Evolutionary conservation across 1,140 invertebrate species (phyloP).

Genomic region (Solen grandis): DNA sequence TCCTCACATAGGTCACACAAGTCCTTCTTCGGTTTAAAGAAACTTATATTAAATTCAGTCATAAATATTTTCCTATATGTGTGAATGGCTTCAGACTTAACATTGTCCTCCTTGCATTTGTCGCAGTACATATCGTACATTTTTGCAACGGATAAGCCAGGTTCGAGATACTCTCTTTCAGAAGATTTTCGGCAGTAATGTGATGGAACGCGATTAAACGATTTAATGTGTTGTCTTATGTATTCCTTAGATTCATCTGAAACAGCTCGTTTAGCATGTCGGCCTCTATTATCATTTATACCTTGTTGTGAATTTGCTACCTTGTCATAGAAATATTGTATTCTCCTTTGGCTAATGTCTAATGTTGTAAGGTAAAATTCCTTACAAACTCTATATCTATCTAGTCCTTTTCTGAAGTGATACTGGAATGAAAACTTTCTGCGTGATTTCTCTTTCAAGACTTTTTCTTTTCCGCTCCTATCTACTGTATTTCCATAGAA

Average conservation of each 20-base stretch:
- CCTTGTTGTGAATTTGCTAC: no score
- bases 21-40: conserved; percentile 6
- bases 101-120: not conserved
- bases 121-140: not conserved
- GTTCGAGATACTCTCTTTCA: not conserved
- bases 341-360: no score
- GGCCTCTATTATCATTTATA: no score
- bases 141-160: not conserved
- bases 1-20: conserved; percentile 5
- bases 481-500: not conserved
- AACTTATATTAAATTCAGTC: not conserved
- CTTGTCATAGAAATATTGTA: not conserved
- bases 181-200: not conserved
- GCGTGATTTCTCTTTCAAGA: no score
- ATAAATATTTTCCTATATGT: not conserved
- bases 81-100: not conserved
- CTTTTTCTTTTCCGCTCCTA: no score
- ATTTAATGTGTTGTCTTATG: not conserved
- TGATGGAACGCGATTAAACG: not conserved
- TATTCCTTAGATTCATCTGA: not conserved
- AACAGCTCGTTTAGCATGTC: not conserved
- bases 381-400: no score
- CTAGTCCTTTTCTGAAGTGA: no score
- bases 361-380: no score
- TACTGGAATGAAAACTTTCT: no score